These are phyloP conservation scores for Mechanitis mazaeus DNA, from an alignment of 2,888 invertebrate genomes.

Conservation along the genomic window DNA sequence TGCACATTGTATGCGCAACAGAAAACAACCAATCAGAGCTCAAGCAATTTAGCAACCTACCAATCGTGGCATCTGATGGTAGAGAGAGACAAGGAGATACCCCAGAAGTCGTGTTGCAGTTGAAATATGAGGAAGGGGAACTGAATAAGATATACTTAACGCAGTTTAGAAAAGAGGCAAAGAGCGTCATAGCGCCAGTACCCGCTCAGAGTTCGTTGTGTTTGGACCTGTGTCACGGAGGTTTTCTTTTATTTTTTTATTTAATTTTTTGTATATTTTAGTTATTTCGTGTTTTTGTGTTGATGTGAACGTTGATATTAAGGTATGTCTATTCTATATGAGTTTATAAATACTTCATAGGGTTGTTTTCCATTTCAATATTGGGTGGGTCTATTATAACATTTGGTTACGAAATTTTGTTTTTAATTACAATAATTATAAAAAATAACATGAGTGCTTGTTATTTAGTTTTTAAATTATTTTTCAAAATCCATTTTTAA, in stretches of 20 bases:
- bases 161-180: slow-evolving; percentile 58
- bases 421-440: too few relatives aligned
- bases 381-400: too few relatives aligned
- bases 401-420: too few relatives aligned
- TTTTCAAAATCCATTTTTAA: too few relatives aligned
- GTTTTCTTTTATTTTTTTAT: slow-evolving; percentile 43
- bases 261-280: slow-evolving; percentile 31
- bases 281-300: slow-evolving; percentile 29
- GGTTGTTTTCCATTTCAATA: neutral
- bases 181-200: slow-evolving; percentile 52
- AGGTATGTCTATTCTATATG: slow-evolving; percentile 17
- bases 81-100: slow-evolving; percentile 49
- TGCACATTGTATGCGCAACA: slow-evolving; percentile 30
- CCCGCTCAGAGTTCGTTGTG: slow-evolving; percentile 53
- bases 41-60: slow-evolving; percentile 34
- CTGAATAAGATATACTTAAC: slow-evolving; percentile 70
- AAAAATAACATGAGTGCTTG: too few relatives aligned
- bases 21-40: slow-evolving; percentile 46
- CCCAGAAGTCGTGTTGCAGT: slow-evolving; percentile 65
- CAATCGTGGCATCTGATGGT: slow-evolving; percentile 37
- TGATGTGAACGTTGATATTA: slow-evolving; percentile 26
- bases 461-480: too few relatives aligned
- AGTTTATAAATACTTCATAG: slow-evolving; percentile 1
- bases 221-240: slow-evolving; percentile 71
- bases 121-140: slow-evolving; percentile 66